phyloP scores from a whole-genome alignment of 2,888 invertebrate species.

The Cerceris ruficornis region DNA sequence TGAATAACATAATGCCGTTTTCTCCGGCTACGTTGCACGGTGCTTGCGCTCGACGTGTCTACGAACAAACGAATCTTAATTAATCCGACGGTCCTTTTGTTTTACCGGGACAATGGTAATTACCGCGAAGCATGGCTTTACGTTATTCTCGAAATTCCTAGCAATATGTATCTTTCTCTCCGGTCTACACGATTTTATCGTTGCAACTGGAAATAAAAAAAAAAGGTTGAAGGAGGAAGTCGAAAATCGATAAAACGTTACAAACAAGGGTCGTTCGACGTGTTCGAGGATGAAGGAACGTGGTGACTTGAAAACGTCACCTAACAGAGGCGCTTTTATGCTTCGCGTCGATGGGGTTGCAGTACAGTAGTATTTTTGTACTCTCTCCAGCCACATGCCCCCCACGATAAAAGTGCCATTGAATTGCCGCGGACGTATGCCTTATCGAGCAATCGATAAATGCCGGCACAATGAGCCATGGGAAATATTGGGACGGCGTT shows the following conservation, averaged over 20 bases:
- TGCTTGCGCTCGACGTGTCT: constrained; percentile 43
- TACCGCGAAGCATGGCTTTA: neutral
- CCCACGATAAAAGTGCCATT: constrained; percentile 70
- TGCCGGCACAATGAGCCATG: constrained; percentile 59
- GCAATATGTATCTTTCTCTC: too few species aligned
- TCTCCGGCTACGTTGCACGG: constrained; percentile 63
- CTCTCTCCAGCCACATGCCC: constrained; percentile 68
- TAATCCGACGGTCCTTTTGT: constrained; percentile 55
- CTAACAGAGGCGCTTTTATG: constrained; percentile 74
- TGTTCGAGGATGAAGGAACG: constrained; percentile 28
- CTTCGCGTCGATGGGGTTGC: constrained; percentile 55
- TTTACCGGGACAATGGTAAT: constrained; percentile 43
- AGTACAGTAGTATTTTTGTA: constrained; percentile 80
- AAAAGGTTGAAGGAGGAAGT: too few species aligned
- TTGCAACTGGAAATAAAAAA: too few species aligned
- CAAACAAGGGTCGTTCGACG: constrained; percentile 39
- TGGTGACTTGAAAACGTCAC: constrained; percentile 32
- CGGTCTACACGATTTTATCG: too few species aligned
- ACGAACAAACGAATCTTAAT: constrained; percentile 69
- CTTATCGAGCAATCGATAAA: constrained; percentile 66
- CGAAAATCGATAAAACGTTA: constrained; percentile 26
- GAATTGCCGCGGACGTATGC: constrained; percentile 38
- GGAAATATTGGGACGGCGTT: constrained; percentile 53
- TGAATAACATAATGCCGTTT: constrained; percentile 68
- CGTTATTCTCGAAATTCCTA: constrained; percentile 1